Conservation (phyloP, 2,888 invertebrate species). For the Agriopis aurantiaria region DNA sequence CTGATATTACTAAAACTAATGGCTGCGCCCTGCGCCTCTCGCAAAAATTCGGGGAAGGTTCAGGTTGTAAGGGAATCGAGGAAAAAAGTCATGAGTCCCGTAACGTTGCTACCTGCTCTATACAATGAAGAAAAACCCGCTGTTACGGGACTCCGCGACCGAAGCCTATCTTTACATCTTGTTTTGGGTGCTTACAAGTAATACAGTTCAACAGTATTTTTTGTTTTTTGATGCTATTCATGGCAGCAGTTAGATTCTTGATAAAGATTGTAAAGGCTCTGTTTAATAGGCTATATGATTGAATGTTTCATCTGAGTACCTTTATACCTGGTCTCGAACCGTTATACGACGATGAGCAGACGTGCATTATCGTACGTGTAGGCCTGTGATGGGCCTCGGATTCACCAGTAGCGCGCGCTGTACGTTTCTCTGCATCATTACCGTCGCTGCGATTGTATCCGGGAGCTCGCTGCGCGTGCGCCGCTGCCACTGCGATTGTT, state of each 20-base stretch:
- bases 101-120: constrained; percentile 43
- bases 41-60: constrained; percentile 57
- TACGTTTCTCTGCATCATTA: constrained; percentile 22
- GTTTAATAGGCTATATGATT: background rate
- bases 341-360: background rate
- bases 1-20: constrained; percentile 52
- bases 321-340: background rate
- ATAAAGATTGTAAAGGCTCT: constrained; percentile 6
- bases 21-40: constrained; percentile 40
- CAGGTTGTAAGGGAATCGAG: constrained; percentile 17
- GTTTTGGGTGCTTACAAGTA: constrained; percentile 33
- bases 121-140: constrained; percentile 5
- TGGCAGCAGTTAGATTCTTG: constrained; percentile 7
- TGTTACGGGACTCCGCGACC: constrained; percentile 20
- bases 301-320: background rate
- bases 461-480: constrained; percentile 22
- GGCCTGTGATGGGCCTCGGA: background rate
- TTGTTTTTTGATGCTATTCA: constrained; percentile 3
- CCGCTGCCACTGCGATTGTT: constrained; percentile 34
- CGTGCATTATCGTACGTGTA: background rate
- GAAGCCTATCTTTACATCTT: constrained; percentile 21
- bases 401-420: background rate
- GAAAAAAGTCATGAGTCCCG: constrained; percentile 50
- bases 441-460: constrained; percentile 28
- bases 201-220: constrained; percentile 34